Conservation (phyloP, 2,888 invertebrate genomes). For the Apamea epomidion region DNA sequence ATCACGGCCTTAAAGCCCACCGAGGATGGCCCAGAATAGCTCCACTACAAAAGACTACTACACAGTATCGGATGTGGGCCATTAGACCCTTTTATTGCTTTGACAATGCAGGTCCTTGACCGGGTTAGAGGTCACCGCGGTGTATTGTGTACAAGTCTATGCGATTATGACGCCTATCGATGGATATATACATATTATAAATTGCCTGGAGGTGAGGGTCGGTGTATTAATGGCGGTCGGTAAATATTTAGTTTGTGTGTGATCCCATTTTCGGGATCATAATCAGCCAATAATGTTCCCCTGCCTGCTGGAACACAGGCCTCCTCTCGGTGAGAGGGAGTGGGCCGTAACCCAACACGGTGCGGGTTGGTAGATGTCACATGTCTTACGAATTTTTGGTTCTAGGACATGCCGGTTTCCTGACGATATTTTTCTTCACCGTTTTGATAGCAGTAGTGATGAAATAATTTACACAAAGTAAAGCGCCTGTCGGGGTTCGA, state of each 20-base stretch:
- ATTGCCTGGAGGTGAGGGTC: background rate
- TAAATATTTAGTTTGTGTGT: slow-evolving; percentile 27
- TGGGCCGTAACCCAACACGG: no score
- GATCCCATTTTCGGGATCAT: background rate
- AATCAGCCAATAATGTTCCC: no score
- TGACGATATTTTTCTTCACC: no score
- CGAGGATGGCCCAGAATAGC: slow-evolving; percentile 36
- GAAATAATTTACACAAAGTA: no score
- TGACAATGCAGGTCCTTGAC: slow-evolving; percentile 59
- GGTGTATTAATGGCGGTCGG: background rate
- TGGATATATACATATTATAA: background rate
- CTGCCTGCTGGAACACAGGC: no score
- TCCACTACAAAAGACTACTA: slow-evolving; percentile 51
- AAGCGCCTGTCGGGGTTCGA: no score
- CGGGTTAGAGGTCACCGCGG: slow-evolving; percentile 46
- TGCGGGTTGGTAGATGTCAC: no score
- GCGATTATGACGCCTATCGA: slow-evolving; percentile 17
- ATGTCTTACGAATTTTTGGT: no score
- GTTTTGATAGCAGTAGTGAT: no score
- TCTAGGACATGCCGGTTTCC: no score
- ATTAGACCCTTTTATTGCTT: slow-evolving; percentile 63
- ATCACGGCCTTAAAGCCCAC: slow-evolving; percentile 34
- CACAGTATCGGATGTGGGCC: slow-evolving; percentile 60
- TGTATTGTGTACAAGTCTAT: background rate
- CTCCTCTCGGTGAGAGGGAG: no score